Evolutionary conservation across 2,888 invertebrate genomes (phyloP), one percentile per base, ranked within the genome.

Genomic region (Bombyx huttoni): DNA sequence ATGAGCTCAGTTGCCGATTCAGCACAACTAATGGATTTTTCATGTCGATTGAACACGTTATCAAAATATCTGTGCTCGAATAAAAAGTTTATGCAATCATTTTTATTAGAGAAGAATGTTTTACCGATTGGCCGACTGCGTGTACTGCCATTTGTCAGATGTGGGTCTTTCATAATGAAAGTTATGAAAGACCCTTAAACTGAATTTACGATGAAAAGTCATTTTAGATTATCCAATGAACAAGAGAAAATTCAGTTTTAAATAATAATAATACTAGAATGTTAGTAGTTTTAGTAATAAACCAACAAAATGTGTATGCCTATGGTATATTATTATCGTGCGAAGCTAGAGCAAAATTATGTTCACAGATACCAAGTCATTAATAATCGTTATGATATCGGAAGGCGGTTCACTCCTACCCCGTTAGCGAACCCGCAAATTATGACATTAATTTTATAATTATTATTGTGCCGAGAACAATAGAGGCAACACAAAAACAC

Each of bases 11-110:
- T 68, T 63, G 71, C 74, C 73, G 72, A 72, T 73, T 74, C 77
- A 81, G 79, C 76, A 78, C 78, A 73, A 78, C 75, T 85, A 86
- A 86, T 87, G 86, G 86, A 78, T 86, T 85, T 86, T 86, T 86
- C 86, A 82, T 87, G 86, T 86, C 83, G 80, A 82, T 83, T 82
- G 81, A 81, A 76, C 81, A 81, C 69, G 65, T 67, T 70, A 47
- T 54, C 40, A 40, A 51, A 51, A 49, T 47, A 49, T 55, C 57
- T 65, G 70, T 68, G 70, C 48, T 45, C 13, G 46, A 46, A 40
- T 24, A 51, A 51, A 40, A 40, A 40, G 40, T 40, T 12, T 13
- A n/a, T 12, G 34, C 35, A 12, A 40, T 40, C 40, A 33, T 50
- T 45, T 24, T 49, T 10, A 40, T 45, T 24, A 14, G 5, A 50